Evolutionary conservation across 2,113 vertebrate species (phyloP).

Genomic region (Gopherus evgoodei): DNA sequence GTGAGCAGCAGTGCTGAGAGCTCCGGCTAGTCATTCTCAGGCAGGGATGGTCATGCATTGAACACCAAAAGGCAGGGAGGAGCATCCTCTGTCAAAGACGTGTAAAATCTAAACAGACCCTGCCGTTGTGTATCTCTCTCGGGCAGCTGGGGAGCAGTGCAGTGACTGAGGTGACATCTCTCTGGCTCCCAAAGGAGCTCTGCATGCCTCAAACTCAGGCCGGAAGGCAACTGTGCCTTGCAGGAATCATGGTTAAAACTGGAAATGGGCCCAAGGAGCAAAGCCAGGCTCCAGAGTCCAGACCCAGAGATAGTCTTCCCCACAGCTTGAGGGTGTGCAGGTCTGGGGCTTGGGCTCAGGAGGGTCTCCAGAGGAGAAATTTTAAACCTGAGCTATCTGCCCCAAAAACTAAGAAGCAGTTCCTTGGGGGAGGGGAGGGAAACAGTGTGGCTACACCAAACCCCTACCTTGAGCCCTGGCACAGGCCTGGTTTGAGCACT

Average conservation of each 20-base stretch:
- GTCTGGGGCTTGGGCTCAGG: neutral
- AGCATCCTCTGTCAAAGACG: neutral
- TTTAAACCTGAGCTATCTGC: neutral
- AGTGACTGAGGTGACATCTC: neutral
- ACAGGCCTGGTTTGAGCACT: neutral
- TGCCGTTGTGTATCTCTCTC: neutral
- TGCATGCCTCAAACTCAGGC: rapidly evolving
- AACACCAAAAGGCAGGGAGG: neutral
- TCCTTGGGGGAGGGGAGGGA: neutral
- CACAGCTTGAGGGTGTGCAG: neutral
- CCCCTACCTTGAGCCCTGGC: neutral
- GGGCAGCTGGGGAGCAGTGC: neutral
- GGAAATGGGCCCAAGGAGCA: neutral
- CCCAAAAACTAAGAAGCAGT: neutral
- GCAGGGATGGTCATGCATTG: neutral
- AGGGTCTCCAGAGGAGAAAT: neutral
- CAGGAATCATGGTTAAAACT: neutral
- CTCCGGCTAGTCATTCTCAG: neutral
- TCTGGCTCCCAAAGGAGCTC: neutral
- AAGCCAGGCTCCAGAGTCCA: neutral
- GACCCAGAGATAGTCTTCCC: neutral
- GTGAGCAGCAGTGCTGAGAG: neutral
- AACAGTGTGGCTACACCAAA: too few species aligned
- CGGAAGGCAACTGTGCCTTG: neutral
- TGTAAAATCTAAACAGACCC: neutral